These are phyloP conservation scores for Apamea monoglypha DNA, from an alignment of 2,888 invertebrate species.

Conservation along the genomic window DNA sequence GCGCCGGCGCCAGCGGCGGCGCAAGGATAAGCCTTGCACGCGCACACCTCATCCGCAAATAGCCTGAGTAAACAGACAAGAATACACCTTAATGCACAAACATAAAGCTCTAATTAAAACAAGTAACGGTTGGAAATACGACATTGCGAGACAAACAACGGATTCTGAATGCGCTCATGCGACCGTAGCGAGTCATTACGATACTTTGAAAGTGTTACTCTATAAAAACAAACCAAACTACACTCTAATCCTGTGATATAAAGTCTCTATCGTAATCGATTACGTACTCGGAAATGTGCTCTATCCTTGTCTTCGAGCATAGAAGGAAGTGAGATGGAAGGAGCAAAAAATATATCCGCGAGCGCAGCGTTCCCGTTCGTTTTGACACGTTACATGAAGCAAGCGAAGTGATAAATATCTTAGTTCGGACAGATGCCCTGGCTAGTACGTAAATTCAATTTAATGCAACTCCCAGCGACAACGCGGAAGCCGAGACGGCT, in stretches of 20 bases:
- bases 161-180: constrained; percentile 88
- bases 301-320: constrained; percentile 76
- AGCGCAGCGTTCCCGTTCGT: constrained; percentile 83
- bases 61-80: constrained; percentile 64
- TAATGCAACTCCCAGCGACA: constrained; percentile 76
- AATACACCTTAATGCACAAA: constrained; percentile 68
- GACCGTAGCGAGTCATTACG: constrained; percentile 89
- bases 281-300: constrained; percentile 64
- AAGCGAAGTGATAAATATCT: constrained; percentile 86
- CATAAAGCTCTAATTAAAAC: constrained; percentile 69
- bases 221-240: constrained; percentile 79
- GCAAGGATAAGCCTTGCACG: constrained; percentile 84
- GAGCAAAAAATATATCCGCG: constrained; percentile 83
- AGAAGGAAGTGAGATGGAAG: constrained; percentile 75
- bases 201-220: constrained; percentile 84
- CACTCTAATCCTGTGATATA: constrained; percentile 80
- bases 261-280: constrained; percentile 77
- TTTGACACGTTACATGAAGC: constrained; percentile 85
- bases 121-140: constrained; percentile 68
- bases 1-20: constrained; percentile 87
- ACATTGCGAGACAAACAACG: constrained; percentile 72
- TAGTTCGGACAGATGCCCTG: constrained; percentile 78
- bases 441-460: constrained; percentile 75
- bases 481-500: constrained; percentile 77
- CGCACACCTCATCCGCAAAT: constrained; percentile 77